Conservation (phyloP, 1,140 invertebrate genomes). For the Maconellicoccus hirsutus region DNA sequence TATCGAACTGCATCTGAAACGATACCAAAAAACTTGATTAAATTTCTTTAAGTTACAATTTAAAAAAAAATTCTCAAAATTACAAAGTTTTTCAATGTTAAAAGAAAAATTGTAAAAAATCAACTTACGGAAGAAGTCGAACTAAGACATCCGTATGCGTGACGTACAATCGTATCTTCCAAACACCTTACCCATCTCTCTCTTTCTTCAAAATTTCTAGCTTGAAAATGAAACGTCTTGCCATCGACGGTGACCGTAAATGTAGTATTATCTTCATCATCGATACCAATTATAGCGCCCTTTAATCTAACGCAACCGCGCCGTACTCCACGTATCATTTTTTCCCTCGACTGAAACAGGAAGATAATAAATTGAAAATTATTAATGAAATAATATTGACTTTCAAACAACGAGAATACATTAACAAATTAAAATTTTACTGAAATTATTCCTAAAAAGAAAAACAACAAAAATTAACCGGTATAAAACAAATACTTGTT, state of each 20-base stretch:
- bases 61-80: no score
- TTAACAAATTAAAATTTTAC: no score
- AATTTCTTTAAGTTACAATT: not conserved
- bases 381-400: no score
- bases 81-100: no score
- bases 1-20: constrained; percentile 45
- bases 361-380: no score
- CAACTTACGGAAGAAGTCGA: constrained; percentile 2
- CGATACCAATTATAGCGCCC: constrained; percentile 94
- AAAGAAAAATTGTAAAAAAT: not conserved
- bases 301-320: constrained; percentile 87
- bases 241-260: constrained; percentile 98
- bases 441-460: no score
- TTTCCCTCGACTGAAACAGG: constrained; percentile 83
- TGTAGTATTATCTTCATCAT: constrained; percentile 97
- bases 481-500: no score
- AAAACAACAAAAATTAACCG: no score
- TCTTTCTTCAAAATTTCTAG: constrained; percentile 81
- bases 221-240: constrained; percentile 97
- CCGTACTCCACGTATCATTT: constrained; percentile 92
- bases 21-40: constrained; percentile 24
- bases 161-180: constrained; percentile 83
- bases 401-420: no score
- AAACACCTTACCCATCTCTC: constrained; percentile 90
- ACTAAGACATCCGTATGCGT: constrained; percentile 42